Conservation (phyloP, 1,140 invertebrate species). For the Solenopsis invicta region DNA sequence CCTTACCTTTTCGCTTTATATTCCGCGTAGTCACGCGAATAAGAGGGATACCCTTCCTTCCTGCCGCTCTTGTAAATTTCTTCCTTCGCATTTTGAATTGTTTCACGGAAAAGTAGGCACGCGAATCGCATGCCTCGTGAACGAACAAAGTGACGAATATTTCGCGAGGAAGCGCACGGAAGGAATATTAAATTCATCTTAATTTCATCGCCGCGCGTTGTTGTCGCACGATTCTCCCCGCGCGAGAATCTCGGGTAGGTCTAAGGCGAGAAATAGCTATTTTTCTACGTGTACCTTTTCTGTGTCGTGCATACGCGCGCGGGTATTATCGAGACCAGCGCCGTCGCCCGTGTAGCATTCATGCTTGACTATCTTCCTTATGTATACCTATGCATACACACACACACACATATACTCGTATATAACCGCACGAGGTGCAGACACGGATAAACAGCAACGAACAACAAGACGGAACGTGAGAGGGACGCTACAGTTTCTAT, state of each 20-base stretch:
- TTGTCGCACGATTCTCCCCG: neutral
- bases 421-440: slow-evolving; percentile 4
- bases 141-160: neutral
- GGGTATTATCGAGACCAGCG: neutral
- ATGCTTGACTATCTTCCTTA: slow-evolving; percentile 38
- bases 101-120: neutral
- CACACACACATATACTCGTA: too few species aligned
- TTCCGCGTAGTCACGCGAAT: slow-evolving; percentile 15
- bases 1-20: slow-evolving; percentile 31
- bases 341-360: slow-evolving; percentile 19
- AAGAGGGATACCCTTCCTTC: neutral
- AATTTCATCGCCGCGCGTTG: slow-evolving; percentile 1
- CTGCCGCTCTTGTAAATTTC: neutral
- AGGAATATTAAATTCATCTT: slow-evolving; percentile 22
- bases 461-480: slow-evolving; percentile 44
- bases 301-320: neutral
- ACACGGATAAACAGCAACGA: slow-evolving; percentile 57
- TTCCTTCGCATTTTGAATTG: slow-evolving; percentile 6
- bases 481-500: slow-evolving; percentile 28
- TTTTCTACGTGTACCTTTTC: neutral
- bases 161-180: neutral
- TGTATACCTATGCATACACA: slow-evolving; percentile 1
- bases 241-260: neutral
- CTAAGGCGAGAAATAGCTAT: slow-evolving; percentile 8
- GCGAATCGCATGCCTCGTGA: neutral